These are phyloP conservation scores for Kryptolebias marmoratus DNA, from an alignment of 2,113 vertebrate species.

Conservation along the genomic window DNA sequence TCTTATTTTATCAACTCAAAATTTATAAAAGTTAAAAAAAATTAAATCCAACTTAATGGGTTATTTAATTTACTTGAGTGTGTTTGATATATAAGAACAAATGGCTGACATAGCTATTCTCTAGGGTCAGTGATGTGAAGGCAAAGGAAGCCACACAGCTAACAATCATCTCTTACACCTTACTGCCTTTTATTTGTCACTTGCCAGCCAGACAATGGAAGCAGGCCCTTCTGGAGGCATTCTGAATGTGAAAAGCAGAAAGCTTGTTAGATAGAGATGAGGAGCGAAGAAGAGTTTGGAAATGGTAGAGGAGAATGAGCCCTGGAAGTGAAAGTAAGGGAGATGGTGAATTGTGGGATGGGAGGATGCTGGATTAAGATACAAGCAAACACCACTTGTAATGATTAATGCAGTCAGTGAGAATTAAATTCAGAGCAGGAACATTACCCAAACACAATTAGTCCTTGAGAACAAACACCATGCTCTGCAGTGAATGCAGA, in stretches of 20 bases:
- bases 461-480: conserved; percentile 79
- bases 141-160: conserved; percentile 35
- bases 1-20: no score
- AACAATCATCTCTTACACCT: conserved; percentile 57
- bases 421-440: conserved; percentile 80
- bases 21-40: neutral
- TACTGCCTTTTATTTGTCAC: conserved; percentile 67
- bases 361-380: conserved; percentile 64
- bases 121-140: conserved; percentile 33
- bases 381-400: conserved; percentile 73
- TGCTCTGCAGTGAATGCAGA: conserved; percentile 62
- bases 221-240: conserved; percentile 46
- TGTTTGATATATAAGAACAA: conserved; percentile 26
- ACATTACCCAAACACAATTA: conserved; percentile 82
- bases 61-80: conserved; percentile 3
- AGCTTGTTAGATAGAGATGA: conserved; percentile 31
- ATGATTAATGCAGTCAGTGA: conserved; percentile 79
- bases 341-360: conserved; percentile 19
- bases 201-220: conserved; percentile 60
- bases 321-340: conserved; percentile 2
- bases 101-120: conserved; percentile 12
- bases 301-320: conserved; percentile 23
- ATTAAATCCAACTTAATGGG: neutral
- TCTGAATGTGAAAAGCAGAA: conserved; percentile 40
- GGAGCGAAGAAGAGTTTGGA: conserved; percentile 36